These are phyloP conservation scores for Yponomeuta malinellus DNA, from an alignment of 2,888 invertebrate genomes.

Conservation along the genomic window DNA sequence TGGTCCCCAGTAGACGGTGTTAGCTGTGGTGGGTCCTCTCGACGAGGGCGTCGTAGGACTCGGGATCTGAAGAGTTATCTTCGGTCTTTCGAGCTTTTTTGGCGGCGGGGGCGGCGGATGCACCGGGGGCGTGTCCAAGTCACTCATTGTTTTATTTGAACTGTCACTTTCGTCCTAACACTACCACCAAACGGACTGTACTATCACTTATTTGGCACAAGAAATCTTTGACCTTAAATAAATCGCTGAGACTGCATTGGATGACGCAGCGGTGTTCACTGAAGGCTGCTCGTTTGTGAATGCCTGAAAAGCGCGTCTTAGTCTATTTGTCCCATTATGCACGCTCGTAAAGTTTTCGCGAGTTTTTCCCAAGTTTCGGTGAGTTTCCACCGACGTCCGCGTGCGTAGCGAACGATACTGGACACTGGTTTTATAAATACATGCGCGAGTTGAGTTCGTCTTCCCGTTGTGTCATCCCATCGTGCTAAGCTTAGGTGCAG, in stretches of 20 bases:
- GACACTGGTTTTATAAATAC: constrained; percentile 71
- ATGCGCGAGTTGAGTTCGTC: constrained; percentile 39
- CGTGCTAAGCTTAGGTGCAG: constrained; percentile 11
- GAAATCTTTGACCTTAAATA: too few species aligned
- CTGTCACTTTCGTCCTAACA: background rate
- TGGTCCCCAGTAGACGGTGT: constrained; percentile 39
- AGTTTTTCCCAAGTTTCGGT: background rate
- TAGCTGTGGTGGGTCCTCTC: constrained; percentile 37
- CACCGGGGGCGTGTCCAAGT: constrained; percentile 44
- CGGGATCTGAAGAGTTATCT: constrained; percentile 70
- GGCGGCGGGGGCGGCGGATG: constrained; percentile 59
- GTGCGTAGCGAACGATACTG: constrained; percentile 46
- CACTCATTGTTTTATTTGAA: constrained; percentile 33
- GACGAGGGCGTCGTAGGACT: constrained; percentile 35
- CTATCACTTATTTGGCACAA: too few species aligned
- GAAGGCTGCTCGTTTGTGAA: background rate
- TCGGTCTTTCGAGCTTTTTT: constrained; percentile 51
- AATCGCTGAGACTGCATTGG: background rate
- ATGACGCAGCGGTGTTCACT: background rate
- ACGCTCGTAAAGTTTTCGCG: background rate
- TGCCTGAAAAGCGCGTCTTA: background rate
- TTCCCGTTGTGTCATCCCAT: constrained; percentile 56
- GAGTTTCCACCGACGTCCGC: constrained; percentile 38
- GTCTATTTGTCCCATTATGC: constrained; percentile 4
- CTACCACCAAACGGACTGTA: background rate